Evolutionary conservation across 1,140 invertebrate genomes (phyloP), one percentile per base, ranked within the genome.

Genomic region (Neodiprion pinetum): DNA sequence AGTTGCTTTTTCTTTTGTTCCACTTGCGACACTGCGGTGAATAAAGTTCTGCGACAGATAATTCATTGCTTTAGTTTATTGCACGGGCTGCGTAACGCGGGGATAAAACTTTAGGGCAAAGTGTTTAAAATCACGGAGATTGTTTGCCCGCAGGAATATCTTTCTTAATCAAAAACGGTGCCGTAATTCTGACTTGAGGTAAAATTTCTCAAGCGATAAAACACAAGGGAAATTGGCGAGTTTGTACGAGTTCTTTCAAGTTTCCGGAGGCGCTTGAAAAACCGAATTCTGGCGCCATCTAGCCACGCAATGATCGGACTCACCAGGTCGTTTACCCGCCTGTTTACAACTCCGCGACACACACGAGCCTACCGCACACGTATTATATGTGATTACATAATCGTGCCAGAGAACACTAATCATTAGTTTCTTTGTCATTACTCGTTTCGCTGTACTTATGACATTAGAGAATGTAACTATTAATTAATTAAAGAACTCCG

Each of bases 321-420:
- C n/a, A 61, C 53, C 53, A 61, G 53, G 53, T 61, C 53, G 53
- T 61, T 61, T 61, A 61, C 53, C 53, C 53, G 11, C 53, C 53
- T 61, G 53, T 61, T 61, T 61, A 61, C 53, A 61, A 61, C 53
- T 61, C 11, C 53, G 53, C 11, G n/a, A 14, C 53, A 61, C n/a
- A 12, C 53, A 61, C 11, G 28, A 40, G 28, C 28, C 53, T 12
- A 14, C 53, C 28, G n/a, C 9, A 17, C 53, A 17, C 11, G 53
- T 61, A 17, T 61, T 61, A 61, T 40, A 40, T 61, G 53, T 61
- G n/a, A 61, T 61, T 61, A 61, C 53, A 61, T 61, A 61, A 61
- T 61, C n/a, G 53, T 17, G 53, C 11, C 11, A 61, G 53, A 17
- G 53, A 61, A 61, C 53, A 61, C 11, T 61, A 61, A 61, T 61